These are phyloP conservation scores for Erinaceus europaeus DNA, from an alignment of 2,113 vertebrate genomes.

Conservation along the genomic window DNA sequence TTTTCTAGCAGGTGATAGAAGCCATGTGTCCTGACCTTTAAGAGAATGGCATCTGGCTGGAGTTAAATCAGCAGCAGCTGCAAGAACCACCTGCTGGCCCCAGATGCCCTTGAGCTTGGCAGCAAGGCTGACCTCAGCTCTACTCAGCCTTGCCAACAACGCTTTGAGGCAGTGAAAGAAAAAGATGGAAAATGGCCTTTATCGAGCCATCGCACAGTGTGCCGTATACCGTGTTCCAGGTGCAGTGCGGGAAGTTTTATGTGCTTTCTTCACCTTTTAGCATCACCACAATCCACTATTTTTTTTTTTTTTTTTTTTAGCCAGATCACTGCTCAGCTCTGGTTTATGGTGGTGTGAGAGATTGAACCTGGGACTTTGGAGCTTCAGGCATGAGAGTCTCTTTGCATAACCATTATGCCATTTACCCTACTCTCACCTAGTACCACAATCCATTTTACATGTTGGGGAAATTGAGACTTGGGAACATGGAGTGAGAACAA, in stretches of 20 bases:
- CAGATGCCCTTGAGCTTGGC: conserved; percentile 4
- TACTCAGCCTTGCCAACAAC: not conserved
- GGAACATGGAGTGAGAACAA: not conserved
- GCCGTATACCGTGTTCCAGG: not conserved
- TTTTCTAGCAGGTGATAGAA: conserved; percentile 17
- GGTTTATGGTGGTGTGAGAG: no score
- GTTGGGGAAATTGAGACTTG: not conserved
- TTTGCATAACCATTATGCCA: no score
- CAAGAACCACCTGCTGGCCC: not conserved
- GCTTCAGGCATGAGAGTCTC: no score
- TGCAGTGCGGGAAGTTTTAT: not conserved
- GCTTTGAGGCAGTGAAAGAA: not conserved
- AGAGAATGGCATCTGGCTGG: conserved; percentile 20
- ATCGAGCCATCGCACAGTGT: not conserved
- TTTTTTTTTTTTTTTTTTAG: no score
- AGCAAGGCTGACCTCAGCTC: not conserved
- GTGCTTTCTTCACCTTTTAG: not conserved
- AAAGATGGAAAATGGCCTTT: not conserved
- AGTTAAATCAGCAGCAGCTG: conserved; percentile 37
- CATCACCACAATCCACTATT: not conserved
- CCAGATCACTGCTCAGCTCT: no score
- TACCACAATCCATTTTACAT: not conserved
- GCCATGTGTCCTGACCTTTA: conserved; percentile 46
- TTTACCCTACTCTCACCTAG: no score
- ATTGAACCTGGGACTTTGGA: no score